A percentile compares a stretch with the other conserved stretches of the same genome.
phyloP scores from a whole-genome alignment of 2,888 invertebrate species.

The Diarsia mendica region DNA sequence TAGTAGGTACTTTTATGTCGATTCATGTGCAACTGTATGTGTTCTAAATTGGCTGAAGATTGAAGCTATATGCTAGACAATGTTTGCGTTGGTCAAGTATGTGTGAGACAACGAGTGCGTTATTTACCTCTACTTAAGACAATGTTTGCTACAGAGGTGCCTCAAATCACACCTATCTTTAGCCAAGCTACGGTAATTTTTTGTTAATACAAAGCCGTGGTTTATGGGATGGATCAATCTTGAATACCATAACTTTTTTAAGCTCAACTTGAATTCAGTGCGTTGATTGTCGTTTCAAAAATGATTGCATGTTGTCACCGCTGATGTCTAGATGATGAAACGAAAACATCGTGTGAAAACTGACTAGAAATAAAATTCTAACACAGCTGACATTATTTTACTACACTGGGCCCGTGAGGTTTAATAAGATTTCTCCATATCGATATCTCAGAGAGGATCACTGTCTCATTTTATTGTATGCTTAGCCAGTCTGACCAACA shows the following conservation, averaged over 20 bases:
- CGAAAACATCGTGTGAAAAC: not conserved
- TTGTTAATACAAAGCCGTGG: not conserved
- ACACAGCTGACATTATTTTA: not conserved
- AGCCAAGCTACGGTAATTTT: not conserved
- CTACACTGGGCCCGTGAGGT: too few relatives aligned
- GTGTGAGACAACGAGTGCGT: not conserved
- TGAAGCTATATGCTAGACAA: not conserved
- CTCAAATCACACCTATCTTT: not conserved
- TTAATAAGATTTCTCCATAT: not conserved
- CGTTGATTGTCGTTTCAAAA: not conserved
- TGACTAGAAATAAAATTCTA: not conserved
- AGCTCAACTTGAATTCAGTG: not conserved
- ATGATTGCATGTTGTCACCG: not conserved
- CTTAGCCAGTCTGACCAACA: not conserved
- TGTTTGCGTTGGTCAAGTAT: slow-evolving; percentile 9
- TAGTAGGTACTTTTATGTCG: not conserved
- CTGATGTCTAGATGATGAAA: not conserved
- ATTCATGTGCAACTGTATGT: not conserved
- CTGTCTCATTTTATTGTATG: not conserved
- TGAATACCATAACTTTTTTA: too few relatives aligned
- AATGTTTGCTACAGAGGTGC: not conserved
- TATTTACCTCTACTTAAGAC: not conserved
- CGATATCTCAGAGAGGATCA: not conserved
- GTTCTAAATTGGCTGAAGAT: not conserved
- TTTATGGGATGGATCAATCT: not conserved